phyloP scores from a whole-genome alignment of 2,113 vertebrate species.

The Lasiurus borealis region DNA sequence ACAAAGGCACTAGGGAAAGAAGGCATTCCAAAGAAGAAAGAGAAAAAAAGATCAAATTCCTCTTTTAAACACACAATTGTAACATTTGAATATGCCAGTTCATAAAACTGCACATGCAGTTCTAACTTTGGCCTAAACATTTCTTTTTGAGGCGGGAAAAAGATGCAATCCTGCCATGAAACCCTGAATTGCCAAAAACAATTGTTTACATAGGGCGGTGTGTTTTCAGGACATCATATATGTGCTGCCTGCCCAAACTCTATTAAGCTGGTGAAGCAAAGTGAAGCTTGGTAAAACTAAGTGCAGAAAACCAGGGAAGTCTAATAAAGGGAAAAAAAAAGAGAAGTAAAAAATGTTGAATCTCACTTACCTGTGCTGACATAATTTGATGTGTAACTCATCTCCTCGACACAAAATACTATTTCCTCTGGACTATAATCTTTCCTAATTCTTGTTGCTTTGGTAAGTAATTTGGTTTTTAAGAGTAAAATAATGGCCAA shows the following conservation, averaged over 20 bases:
- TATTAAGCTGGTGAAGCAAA: background rate
- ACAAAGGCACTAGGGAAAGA: conserved; percentile 1
- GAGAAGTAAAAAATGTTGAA: background rate
- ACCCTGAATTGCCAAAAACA: conserved; percentile 55
- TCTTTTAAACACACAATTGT: conserved; percentile 32
- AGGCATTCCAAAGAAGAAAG: conserved; percentile 59
- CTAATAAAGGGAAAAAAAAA: background rate
- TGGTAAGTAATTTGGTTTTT: background rate
- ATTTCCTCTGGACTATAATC: background rate
- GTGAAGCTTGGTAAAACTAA: conserved; percentile 29
- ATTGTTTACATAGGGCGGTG: conserved; percentile 41
- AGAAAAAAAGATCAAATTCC: conserved; percentile 42
- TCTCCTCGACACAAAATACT: background rate
- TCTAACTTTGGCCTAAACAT: conserved; percentile 64
- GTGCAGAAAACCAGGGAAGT: background rate
- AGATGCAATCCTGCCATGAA: background rate
- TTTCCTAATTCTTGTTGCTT: conserved; percentile 44
- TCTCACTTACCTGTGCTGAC: background rate
- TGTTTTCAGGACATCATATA: conserved; percentile 23
- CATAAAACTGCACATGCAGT: conserved; percentile 33
- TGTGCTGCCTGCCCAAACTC: background rate
- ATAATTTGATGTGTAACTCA: background rate
- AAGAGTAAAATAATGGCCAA: background rate
- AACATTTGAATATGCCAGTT: conserved; percentile 46
- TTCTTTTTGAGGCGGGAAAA: conserved; percentile 44